Conservation (phyloP, 2,888 invertebrate genomes). For the Neoaliturus tenellus region DNA sequence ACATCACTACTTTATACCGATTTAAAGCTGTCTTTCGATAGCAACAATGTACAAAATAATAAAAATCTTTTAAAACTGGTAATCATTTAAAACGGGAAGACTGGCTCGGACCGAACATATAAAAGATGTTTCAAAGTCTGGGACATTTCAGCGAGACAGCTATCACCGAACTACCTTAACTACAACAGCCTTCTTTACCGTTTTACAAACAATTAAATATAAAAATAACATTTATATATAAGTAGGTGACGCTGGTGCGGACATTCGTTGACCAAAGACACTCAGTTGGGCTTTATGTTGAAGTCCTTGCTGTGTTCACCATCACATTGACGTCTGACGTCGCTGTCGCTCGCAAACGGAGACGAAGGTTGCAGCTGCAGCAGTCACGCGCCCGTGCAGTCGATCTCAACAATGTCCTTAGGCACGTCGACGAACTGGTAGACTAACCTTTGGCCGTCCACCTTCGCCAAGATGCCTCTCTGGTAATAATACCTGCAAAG, state of each 20-base stretch:
- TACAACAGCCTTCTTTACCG: constrained; percentile 39
- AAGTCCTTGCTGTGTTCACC: background rate
- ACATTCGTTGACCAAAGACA: constrained; percentile 66
- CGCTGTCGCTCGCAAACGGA: too few species aligned
- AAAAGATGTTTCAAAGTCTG: constrained; percentile 38
- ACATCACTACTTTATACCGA: background rate
- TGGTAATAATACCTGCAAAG: constrained; percentile 94
- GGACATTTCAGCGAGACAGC: background rate
- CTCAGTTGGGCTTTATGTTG: constrained; percentile 58
- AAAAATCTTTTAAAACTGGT: constrained; percentile 18
- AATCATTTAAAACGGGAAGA: constrained; percentile 10
- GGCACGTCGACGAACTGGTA: constrained; percentile 99
- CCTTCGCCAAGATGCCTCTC: constrained; percentile 98
- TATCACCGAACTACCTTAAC: constrained; percentile 41
- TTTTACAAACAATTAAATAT: constrained; percentile 54
- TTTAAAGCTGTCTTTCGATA: constrained; percentile 19
- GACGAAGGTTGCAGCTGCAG: background rate
- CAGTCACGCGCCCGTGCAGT: constrained; percentile 91
- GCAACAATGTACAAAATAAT: constrained; percentile 29
- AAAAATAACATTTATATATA: constrained; percentile 57
- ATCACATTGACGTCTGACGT: constrained; percentile 39
- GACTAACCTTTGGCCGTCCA: constrained; percentile 98
- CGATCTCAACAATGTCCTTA: constrained; percentile 98
- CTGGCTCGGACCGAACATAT: constrained; percentile 5
- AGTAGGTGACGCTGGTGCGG: constrained; percentile 7